Evolutionary conservation across 2,888 invertebrate species (phyloP).

Genomic region (Autographa gamma): DNA sequence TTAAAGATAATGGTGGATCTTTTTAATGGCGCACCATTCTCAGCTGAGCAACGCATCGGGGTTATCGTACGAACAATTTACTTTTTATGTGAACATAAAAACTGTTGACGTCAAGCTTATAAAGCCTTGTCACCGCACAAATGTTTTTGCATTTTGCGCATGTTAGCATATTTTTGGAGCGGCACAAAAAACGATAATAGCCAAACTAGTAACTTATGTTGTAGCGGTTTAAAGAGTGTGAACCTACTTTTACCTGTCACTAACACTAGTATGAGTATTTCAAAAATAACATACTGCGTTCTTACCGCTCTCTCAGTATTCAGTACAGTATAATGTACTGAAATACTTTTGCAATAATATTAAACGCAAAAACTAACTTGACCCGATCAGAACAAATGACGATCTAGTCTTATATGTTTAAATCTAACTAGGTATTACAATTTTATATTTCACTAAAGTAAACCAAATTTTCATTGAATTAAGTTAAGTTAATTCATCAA

Average conservation of each 20-base stretch:
- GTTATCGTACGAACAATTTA: not conserved
- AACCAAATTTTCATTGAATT: too few relatives aligned
- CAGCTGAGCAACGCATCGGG: not conserved
- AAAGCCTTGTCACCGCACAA: not conserved
- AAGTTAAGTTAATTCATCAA: too few relatives aligned
- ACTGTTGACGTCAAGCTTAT: slow-evolving; percentile 1
- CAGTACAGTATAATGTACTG: too few relatives aligned
- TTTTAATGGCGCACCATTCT: not conserved
- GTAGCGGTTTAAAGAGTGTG: not conserved
- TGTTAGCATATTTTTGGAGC: not conserved
- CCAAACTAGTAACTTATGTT: not conserved
- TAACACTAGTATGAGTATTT: too few relatives aligned
- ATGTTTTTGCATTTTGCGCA: slow-evolving; percentile 2
- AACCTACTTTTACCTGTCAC: not conserved
- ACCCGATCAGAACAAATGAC: too few relatives aligned
- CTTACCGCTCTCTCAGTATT: too few relatives aligned
- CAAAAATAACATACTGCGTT: too few relatives aligned
- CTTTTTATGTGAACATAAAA: slow-evolving; percentile 3
- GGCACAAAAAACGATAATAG: not conserved
- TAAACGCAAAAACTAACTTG: too few relatives aligned
- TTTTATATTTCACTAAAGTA: too few relatives aligned
- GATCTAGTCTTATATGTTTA: too few relatives aligned
- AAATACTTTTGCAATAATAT: too few relatives aligned
- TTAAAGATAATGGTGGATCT: slow-evolving; percentile 3
- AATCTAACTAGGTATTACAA: too few relatives aligned